Evolutionary conservation across 92 coral and sea anemone genomes (phyloP).

Genomic region (Parazoanthus swiftii): DNA sequence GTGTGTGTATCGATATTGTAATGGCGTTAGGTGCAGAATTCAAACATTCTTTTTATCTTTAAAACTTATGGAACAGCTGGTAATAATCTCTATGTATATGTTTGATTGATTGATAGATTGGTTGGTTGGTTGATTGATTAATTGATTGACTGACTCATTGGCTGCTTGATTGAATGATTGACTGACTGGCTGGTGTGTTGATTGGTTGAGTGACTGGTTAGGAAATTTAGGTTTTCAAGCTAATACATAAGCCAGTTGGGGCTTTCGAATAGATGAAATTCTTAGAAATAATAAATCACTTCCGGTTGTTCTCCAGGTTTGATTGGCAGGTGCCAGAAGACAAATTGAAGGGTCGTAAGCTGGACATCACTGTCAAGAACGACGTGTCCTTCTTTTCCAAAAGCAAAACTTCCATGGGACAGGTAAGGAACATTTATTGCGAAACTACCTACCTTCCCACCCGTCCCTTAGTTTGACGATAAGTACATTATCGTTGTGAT

Average conservation of each 20-base stretch:
- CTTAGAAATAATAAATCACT: too few relatives aligned
- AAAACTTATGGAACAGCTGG: background rate
- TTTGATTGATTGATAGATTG: too few relatives aligned
- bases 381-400: conserved; percentile 97
- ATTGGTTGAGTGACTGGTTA: too few relatives aligned
- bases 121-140: too few relatives aligned
- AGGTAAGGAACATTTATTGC: conserved; percentile 47
- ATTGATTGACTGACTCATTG: too few relatives aligned
- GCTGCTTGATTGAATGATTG: too few relatives aligned
- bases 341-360: conserved; percentile 73
- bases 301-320: conserved; percentile 57
- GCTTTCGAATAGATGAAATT: background rate
- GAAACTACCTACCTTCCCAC: background rate
- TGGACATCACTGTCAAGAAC: conserved; percentile 94
- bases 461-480: too few relatives aligned
- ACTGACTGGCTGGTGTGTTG: too few relatives aligned
- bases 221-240: too few relatives aligned
- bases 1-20: conserved; percentile 3
- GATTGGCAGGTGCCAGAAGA: conserved; percentile 91
- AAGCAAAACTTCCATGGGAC: conserved; percentile 97
- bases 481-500: background rate
- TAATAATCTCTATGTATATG: background rate
- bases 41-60: background rate
- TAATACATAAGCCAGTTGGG: background rate
- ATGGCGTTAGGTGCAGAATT: background rate